These are phyloP conservation scores for Tadarida brasiliensis DNA, from an alignment of 2,797 vertebrate genomes.

Conservation along the genomic window DNA sequence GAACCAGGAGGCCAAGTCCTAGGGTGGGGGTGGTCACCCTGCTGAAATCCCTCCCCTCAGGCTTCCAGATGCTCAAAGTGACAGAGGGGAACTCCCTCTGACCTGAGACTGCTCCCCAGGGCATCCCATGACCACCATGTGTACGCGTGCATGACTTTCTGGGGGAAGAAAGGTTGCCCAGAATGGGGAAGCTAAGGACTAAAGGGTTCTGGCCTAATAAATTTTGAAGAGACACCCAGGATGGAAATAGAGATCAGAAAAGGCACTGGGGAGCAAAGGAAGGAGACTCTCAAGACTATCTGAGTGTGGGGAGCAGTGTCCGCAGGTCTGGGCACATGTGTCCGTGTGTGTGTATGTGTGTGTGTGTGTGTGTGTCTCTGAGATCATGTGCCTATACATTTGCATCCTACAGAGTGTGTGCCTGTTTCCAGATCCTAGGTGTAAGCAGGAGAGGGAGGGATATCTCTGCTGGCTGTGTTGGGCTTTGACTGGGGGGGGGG, in stretches of 20 bases:
- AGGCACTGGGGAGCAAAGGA: neutral
- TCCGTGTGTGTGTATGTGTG: too few species aligned
- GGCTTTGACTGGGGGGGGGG: neutral
- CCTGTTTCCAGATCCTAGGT: neutral
- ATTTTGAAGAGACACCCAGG: neutral
- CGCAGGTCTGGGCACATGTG: neutral
- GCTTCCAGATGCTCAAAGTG: neutral
- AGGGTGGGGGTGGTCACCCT: neutral
- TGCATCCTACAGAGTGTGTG: neutral
- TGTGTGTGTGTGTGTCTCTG: neutral
- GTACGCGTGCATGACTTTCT: neutral
- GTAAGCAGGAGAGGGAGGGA: too few species aligned
- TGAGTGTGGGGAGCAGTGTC: neutral
- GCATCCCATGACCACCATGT: neutral
- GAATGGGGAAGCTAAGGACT: neutral
- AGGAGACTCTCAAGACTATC: neutral
- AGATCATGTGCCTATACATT: neutral
- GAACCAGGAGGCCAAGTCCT: neutral
- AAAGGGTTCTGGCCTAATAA: neutral
- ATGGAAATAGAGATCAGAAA: neutral
- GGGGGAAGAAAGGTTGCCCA: neutral
- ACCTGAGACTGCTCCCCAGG: neutral
- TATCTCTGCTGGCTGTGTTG: neutral
- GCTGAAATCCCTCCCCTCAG: neutral
- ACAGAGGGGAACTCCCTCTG: neutral